These are phyloP conservation scores for Capitella teleta DNA, from an alignment of 1,140 invertebrate species.

Conservation along the genomic window DNA sequence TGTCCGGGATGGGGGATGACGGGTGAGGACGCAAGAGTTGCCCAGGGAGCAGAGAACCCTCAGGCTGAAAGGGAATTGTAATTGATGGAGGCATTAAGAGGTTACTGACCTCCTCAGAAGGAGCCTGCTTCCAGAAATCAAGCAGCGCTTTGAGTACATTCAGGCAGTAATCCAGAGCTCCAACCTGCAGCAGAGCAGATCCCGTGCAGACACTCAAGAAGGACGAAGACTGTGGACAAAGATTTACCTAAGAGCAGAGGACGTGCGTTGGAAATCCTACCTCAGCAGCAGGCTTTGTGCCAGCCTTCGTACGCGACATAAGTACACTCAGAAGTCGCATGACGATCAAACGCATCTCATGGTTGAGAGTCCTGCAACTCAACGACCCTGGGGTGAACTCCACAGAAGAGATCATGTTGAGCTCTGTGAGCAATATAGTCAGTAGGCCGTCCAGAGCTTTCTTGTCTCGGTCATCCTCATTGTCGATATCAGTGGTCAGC, in stretches of 20 bases:
- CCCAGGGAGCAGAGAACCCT: constrained; percentile 31
- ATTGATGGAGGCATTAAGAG: constrained; percentile 4
- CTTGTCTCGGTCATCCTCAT: constrained; percentile 59
- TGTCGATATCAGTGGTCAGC: constrained; percentile 79
- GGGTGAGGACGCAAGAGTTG: constrained; percentile 68
- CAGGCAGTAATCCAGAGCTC: constrained; percentile 71
- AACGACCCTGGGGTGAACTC: constrained; percentile 43
- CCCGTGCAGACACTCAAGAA: constrained; percentile 67
- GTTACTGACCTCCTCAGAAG: constrained; percentile 31
- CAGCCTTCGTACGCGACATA: constrained; percentile 62
- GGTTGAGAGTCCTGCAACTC: constrained; percentile 48
- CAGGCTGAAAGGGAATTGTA: constrained; percentile 22
- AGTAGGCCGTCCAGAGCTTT: constrained; percentile 64
- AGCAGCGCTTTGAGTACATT: constrained; percentile 65
- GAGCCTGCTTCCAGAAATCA: constrained; percentile 65
- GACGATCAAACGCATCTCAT: constrained; percentile 78
- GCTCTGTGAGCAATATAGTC: constrained; percentile 59
- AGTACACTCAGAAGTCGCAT: constrained; percentile 57
- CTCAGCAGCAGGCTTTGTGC: constrained; percentile 44
- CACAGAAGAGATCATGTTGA: constrained; percentile 56
- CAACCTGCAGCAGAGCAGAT: constrained; percentile 60
- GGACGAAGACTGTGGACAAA: constrained; percentile 14
- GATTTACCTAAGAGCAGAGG: background rate
- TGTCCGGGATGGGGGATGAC: constrained; percentile 65
- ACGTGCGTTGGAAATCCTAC: constrained; percentile 44